These are phyloP conservation scores for Cosmia trapezina DNA, from an alignment of 2,888 invertebrate species.

Conservation along the genomic window DNA sequence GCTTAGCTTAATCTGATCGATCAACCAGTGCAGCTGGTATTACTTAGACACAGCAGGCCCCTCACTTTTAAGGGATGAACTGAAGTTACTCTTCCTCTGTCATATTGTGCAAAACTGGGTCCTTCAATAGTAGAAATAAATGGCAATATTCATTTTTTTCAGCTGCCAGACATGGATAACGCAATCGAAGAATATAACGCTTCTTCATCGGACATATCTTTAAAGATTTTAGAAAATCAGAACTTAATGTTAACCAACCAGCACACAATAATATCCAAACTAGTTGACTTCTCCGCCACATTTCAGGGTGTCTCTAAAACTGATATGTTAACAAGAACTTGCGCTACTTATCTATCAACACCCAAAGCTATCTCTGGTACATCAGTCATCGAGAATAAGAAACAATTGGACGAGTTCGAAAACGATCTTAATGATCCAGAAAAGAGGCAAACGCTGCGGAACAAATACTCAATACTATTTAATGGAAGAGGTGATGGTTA, in stretches of 20 bases:
- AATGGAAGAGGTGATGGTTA: constrained; percentile 12
- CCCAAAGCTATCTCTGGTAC: background rate
- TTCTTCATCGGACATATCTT: constrained; percentile 19
- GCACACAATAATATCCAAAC: constrained; percentile 20
- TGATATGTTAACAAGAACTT: constrained; percentile 14
- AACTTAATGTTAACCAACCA: constrained; percentile 28
- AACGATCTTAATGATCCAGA: constrained; percentile 14
- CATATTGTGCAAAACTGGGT: background rate
- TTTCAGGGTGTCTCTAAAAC: constrained; percentile 17
- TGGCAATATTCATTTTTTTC: background rate
- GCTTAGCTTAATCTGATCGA: too few relatives aligned
- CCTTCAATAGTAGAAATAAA: background rate
- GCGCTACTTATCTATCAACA: background rate
- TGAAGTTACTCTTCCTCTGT: background rate
- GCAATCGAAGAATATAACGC: constrained; percentile 1
- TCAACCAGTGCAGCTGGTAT: too few relatives aligned
- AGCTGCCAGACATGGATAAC: constrained; percentile 11
- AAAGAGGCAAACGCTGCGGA: constrained; percentile 8
- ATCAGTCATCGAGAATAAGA: constrained; percentile 12
- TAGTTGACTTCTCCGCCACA: constrained; percentile 5
- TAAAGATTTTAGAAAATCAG: constrained; percentile 34
- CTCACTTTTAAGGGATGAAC: background rate
- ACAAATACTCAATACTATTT: constrained; percentile 25
- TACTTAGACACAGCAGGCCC: too few relatives aligned
- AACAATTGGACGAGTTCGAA: constrained; percentile 31